Conservation (phyloP, 2,113 vertebrate genomes). For the Trogon melanurus region DNA sequence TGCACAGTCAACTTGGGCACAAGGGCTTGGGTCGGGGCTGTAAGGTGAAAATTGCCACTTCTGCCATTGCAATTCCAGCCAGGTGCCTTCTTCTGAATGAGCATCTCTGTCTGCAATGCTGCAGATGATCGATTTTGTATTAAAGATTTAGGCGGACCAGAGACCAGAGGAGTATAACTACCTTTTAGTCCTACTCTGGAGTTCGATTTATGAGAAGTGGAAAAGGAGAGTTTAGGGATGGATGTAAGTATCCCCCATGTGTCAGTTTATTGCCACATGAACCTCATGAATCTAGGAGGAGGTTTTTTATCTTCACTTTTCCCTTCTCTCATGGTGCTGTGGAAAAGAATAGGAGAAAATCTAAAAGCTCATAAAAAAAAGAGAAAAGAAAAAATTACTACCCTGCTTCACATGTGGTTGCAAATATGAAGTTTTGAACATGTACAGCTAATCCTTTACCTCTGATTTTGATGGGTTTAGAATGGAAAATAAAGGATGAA, state of each 20-base stretch:
- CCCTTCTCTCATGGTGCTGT: background rate
- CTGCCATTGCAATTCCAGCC: background rate
- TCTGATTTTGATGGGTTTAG: background rate
- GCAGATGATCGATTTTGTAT: background rate
- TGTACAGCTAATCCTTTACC: background rate
- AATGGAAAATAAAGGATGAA: background rate
- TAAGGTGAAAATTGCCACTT: background rate
- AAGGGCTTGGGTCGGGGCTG: background rate
- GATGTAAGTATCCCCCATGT: background rate
- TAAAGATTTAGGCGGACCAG: background rate
- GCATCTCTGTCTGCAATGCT: rapidly evolving
- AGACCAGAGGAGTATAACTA: background rate
- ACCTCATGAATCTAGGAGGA: background rate
- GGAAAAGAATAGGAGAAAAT: background rate
- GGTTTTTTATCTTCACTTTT: background rate
- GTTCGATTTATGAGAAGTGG: background rate
- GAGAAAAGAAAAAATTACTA: background rate
- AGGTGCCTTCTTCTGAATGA: background rate
- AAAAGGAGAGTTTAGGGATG: background rate
- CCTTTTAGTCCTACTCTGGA: background rate
- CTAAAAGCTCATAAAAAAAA: background rate
- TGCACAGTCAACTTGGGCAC: rapidly evolving
- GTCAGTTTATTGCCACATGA: rapidly evolving
- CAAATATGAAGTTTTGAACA: background rate
- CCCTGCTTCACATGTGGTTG: background rate